Evolutionary conservation across 2,888 invertebrate genomes (phyloP).

Genomic region (Lepeophtheirus nordmannii): DNA sequence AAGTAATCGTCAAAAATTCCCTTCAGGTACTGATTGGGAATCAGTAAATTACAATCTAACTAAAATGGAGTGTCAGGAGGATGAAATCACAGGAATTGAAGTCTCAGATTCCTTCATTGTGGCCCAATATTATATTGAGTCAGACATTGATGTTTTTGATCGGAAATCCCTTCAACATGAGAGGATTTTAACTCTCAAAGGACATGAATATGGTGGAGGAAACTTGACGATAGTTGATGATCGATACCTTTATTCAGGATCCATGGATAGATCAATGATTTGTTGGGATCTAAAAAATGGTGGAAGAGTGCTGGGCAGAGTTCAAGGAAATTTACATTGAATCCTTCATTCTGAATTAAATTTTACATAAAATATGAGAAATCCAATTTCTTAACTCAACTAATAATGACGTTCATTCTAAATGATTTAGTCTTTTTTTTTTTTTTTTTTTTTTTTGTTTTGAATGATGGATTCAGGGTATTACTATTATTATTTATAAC

Average conservation of each 20-base stretch:
- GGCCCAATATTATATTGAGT: constrained; percentile 16
- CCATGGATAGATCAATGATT: constrained; percentile 5
- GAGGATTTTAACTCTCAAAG: background rate
- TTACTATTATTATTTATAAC: background rate
- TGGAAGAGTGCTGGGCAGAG: background rate
- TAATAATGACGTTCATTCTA: background rate
- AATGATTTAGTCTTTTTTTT: background rate
- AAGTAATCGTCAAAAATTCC: too few relatives aligned
- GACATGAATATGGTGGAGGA: constrained; percentile 12
- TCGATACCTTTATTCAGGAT: constrained; percentile 7
- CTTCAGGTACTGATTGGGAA: constrained; percentile 21
- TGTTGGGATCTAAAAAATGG: constrained; percentile 8
- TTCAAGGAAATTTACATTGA: background rate
- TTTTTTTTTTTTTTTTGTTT: background rate
- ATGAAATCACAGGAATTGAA: constrained; percentile 23
- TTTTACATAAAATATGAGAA: background rate
- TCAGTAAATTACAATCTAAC: constrained; percentile 10
- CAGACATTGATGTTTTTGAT: constrained; percentile 17
- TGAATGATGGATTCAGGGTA: too few relatives aligned
- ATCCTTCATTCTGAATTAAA: background rate
- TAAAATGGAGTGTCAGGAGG: constrained; percentile 14
- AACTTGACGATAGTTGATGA: background rate
- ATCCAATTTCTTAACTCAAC: background rate
- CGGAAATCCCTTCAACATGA: background rate
- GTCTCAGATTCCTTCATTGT: constrained; percentile 14